Base-by-base conservation (phyloP, 2,797 vertebrate genomes). In the Fundulus diaphanus region DNA sequence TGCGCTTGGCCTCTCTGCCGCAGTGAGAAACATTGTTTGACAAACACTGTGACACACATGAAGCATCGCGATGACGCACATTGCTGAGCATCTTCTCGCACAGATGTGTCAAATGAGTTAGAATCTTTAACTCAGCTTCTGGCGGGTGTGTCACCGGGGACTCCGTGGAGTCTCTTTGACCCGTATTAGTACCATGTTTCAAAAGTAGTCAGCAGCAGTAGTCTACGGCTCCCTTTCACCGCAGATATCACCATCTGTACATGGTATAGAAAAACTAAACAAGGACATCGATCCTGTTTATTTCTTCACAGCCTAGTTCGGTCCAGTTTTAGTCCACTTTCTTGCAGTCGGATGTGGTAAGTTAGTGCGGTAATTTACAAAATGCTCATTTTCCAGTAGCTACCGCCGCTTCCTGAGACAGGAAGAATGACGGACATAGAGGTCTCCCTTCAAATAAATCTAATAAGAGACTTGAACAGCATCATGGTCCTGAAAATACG, bases 1-100 rank as follows among this genome's bases (percentile, higher is more conserved):
- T 69, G 78, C 71, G n/a, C 81, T 77, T 16, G 71, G 81, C 84
- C 67, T 59, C 74, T 79, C 76, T 61, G 67, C 78, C 69, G 44
- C 72, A 18, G 78, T 46, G 27, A 52, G 74, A 68, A 79, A 82
- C 67, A 57, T 31, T 13, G 46, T 81, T 51, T 63, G 70, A 79
- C 66, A 56, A 75, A 33, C 24, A 1, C 80, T 57, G 69, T 31
- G 70, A 73, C 81, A 81, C 65, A 63, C 74, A 72, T 72, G 12
- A 73, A 74, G 52, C 31, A 33, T 48, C 40, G 40, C 69, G 18
- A 72, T 46, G 20, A 37, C 2, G 5, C 29, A 52, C 46, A 52
- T 70, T 22, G 44, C 37, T n/a, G 29, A 8, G 29, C 5, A 24
- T 2, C 6, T 33, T 40, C 73, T 75, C 33, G 15, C 57, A 74